A percentile compares a stretch with the other conserved stretches of the same genome.
Conservation (phyloP, 2,113 vertebrate species). For the Ochotona princeps region DNA sequence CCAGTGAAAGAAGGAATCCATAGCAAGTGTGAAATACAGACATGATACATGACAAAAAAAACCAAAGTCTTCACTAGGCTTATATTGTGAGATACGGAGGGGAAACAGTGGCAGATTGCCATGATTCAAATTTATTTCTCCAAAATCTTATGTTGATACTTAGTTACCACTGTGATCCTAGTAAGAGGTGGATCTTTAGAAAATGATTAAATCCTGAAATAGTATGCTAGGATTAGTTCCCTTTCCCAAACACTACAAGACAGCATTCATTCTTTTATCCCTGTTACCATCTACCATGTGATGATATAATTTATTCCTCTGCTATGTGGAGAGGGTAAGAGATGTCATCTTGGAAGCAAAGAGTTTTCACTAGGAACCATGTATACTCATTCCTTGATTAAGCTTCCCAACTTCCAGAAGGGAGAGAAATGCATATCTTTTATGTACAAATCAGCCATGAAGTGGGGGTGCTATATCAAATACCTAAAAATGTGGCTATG, state of each 20-base stretch:
- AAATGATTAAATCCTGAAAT: not conserved
- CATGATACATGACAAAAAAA: not conserved
- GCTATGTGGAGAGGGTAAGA: no score
- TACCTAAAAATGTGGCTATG: not conserved
- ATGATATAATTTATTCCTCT: not conserved
- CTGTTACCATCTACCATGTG: not conserved
- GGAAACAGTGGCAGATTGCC: no score
- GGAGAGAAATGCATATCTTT: not conserved
- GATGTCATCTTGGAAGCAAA: not conserved
- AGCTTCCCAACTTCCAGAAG: not conserved
- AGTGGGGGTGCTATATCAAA: not conserved
- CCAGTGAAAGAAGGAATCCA: not conserved
- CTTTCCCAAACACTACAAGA: not conserved
- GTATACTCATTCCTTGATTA: not conserved
- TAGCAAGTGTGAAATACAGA: not conserved
- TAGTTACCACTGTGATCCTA: not conserved
- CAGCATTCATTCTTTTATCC: accelerated
- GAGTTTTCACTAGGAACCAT: not conserved
- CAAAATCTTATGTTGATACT: not conserved
- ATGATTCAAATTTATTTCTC: not conserved
- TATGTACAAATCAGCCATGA: not conserved
- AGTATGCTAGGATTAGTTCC: not conserved
- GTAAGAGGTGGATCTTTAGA: not conserved
- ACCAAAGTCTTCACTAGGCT: not conserved
- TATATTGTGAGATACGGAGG: not conserved